Conservation (phyloP, 2,113 vertebrate species). For the Maccullochella peelii region DNA sequence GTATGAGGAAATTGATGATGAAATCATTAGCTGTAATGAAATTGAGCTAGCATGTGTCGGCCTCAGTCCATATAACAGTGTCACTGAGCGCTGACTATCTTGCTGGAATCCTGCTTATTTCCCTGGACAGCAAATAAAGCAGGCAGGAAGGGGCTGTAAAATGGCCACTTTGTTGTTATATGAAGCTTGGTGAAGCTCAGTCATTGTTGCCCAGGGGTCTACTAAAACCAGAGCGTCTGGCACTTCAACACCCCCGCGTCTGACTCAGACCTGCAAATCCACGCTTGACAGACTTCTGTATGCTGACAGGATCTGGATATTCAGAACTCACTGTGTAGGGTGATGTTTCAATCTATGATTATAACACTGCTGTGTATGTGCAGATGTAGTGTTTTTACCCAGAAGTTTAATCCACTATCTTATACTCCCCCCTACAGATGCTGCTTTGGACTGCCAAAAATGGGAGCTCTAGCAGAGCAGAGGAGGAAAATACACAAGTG, state of each 20-base stretch:
- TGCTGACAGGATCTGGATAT: not conserved
- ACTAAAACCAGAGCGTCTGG: slow-evolving; percentile 5
- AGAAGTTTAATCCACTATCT: not conserved
- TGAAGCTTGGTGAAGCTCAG: slow-evolving; percentile 33
- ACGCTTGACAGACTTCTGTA: not conserved
- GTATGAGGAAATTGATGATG: not conserved
- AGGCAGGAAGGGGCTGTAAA: slow-evolving; percentile 27
- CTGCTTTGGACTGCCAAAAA: not conserved
- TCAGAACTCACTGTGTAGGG: not conserved
- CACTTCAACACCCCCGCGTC: slow-evolving; percentile 13
- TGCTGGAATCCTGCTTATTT: slow-evolving; percentile 39
- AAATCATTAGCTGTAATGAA: slow-evolving; percentile 27
- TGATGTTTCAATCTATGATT: not conserved
- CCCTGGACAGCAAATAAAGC: slow-evolving; percentile 42
- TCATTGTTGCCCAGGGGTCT: slow-evolving; percentile 15
- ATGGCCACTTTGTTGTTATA: slow-evolving; percentile 44
- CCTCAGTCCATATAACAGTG: slow-evolving; percentile 1
- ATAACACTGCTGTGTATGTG: not conserved
- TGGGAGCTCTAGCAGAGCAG: too few relatives aligned
- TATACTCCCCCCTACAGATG: not conserved
- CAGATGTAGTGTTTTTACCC: slow-evolving; percentile 19
- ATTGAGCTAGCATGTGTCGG: not conserved
- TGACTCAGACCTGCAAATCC: slow-evolving; percentile 23
- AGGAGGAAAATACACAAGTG: not conserved
- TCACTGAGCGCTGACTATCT: not conserved